phyloP scores from a whole-genome alignment of 2,113 vertebrate genomes.

The Brienomyrus longianalis region DNA sequence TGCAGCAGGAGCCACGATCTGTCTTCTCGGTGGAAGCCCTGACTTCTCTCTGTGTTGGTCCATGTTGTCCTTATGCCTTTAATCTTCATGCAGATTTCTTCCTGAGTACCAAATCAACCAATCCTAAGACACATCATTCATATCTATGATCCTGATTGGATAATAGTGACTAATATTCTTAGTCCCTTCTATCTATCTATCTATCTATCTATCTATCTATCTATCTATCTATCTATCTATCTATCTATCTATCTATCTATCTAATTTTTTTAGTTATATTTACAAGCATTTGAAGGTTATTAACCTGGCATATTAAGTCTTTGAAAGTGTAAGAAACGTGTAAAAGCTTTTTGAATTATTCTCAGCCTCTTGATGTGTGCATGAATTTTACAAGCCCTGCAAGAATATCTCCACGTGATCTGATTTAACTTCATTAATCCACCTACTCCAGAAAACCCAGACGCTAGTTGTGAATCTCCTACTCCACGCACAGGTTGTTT shows the following conservation, averaged over 20 bases:
- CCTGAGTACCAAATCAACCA: neutral
- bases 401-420: neutral
- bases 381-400: neutral
- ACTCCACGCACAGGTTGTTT: neutral
- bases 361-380: neutral
- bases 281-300: neutral
- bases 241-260: no score
- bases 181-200: neutral
- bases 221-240: no score
- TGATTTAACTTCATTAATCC: neutral
- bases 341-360: neutral
- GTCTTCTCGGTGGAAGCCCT: neutral
- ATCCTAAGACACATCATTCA: neutral
- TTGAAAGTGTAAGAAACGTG: neutral
- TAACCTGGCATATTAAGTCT: neutral
- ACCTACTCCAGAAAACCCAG: neutral
- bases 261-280: neutral
- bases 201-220: no score
- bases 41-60: neutral
- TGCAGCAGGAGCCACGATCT: neutral
- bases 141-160: neutral
- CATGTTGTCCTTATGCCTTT: neutral
- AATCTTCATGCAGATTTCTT: neutral
- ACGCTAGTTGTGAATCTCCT: neutral
- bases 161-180: neutral